A percentile compares a stretch with the other conserved stretches of the same genome.
Evolutionary conservation across 2,888 invertebrate species (phyloP).

Genomic region (Masnerella sp.): DNA sequence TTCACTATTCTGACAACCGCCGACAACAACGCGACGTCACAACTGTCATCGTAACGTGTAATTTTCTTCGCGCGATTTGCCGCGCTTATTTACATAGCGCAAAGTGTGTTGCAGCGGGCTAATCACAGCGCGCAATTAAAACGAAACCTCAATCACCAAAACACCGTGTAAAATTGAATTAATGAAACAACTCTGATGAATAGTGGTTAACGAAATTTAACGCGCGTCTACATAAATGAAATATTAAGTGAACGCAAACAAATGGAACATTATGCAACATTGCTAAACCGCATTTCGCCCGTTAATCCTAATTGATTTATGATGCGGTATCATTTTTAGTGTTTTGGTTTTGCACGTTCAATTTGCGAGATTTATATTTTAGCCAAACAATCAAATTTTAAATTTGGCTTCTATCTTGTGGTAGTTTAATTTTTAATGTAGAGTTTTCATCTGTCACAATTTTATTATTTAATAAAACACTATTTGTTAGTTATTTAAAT

Average conservation of each 20-base stretch:
- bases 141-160: slow-evolving; percentile 50
- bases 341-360: too few relatives aligned
- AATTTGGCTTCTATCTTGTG: too few relatives aligned
- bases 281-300: slow-evolving; percentile 15
- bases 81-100: slow-evolving; percentile 17
- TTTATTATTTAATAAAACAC: too few relatives aligned
- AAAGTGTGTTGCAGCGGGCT: slow-evolving; percentile 10
- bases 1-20: too few relatives aligned
- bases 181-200: slow-evolving; percentile 39
- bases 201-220: slow-evolving; percentile 48
- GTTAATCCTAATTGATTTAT: slow-evolving; percentile 42
- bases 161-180: slow-evolving; percentile 46
- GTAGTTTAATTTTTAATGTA: too few relatives aligned
- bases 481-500: too few relatives aligned
- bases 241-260: slow-evolving; percentile 50
- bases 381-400: too few relatives aligned
- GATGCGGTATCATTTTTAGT: too few relatives aligned
- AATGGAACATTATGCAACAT: slow-evolving; percentile 37
- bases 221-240: slow-evolving; percentile 34
- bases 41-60: slow-evolving; percentile 11
- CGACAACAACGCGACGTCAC: slow-evolving; percentile 2
- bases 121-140: slow-evolving; percentile 41
- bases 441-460: too few relatives aligned
- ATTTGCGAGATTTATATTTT: too few relatives aligned
- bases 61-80: slow-evolving; percentile 28